phyloP scores from a whole-genome alignment of 2,888 invertebrate species.

The Norana najaformis region DNA sequence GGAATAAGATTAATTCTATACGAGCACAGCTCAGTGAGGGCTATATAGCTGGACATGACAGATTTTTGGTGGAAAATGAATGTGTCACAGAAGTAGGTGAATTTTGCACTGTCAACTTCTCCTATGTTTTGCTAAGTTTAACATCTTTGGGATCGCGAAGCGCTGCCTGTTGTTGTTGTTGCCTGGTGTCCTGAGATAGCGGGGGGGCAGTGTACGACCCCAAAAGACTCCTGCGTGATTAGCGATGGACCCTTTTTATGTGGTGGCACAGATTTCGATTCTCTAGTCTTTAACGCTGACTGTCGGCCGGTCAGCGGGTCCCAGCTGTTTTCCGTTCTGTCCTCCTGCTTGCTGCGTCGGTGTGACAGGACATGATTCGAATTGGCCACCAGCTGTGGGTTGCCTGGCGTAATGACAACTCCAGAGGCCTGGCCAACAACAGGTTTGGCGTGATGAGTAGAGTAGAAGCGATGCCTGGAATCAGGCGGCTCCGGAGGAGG shows the following conservation, averaged over 20 bases:
- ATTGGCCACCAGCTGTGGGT: not conserved
- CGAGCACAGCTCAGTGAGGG: not conserved
- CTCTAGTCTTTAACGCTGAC: not conserved
- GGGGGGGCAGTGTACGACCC: not conserved
- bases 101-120: not conserved
- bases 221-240: not conserved
- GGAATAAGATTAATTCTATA: not conserved
- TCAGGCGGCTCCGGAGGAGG: constrained; percentile 30
- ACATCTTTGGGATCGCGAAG: constrained; percentile 19
- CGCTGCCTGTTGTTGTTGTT: not conserved
- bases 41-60: not conserved
- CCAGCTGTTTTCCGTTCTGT: not conserved
- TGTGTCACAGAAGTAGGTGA: not conserved
- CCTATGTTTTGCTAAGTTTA: not conserved
- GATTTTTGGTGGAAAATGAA: not conserved
- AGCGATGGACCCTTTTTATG: constrained; percentile 3
- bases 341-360: not conserved
- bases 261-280: not conserved
- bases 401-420: not conserved
- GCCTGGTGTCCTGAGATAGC: constrained; percentile 18
- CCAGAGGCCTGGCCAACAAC: not conserved
- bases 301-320: constrained; percentile 16
- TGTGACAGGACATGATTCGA: not conserved
- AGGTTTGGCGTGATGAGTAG: not conserved
- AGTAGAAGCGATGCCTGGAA: constrained; percentile 28